Evolutionary conservation across 2,797 vertebrate genomes (phyloP).

Genomic region (Darevskia nairensis): DNA sequence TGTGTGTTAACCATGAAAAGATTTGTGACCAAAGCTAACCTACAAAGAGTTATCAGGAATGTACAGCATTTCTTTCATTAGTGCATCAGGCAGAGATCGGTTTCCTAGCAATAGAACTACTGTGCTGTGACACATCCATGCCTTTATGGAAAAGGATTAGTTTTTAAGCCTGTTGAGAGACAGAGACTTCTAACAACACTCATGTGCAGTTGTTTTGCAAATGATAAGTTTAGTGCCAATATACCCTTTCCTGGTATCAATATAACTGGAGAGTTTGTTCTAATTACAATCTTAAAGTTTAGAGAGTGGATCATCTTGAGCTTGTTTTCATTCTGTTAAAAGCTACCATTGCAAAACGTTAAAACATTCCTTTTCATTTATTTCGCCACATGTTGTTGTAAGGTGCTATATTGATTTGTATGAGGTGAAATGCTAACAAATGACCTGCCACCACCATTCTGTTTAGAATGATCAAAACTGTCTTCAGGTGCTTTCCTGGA

Average conservation of each 20-base stretch:
- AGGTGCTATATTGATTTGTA: too few species aligned
- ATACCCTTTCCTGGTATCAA: neutral
- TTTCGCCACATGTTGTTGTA: neutral
- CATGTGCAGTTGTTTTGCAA: conserved; percentile 6
- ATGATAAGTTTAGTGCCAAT: conserved; percentile 1
- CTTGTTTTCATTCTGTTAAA: neutral
- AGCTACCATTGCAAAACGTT: neutral
- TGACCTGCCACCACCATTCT: too few species aligned
- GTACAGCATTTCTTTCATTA: neutral
- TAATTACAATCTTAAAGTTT: neutral
- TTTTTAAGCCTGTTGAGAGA: neutral
- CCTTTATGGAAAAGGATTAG: conserved; percentile 2
- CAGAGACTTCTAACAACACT: neutral
- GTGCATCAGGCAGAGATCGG: neutral
- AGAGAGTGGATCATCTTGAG: neutral
- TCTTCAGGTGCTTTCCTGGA: too few species aligned
- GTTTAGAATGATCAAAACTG: too few species aligned
- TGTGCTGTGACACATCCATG: neutral
- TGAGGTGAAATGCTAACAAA: too few species aligned
- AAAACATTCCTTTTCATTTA: neutral
- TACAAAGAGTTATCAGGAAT: neutral
- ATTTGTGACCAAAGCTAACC: conserved; percentile 1
- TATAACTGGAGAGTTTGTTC: neutral
- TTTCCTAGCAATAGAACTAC: conserved; percentile 7
- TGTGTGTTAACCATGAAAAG: neutral